Evolutionary conservation across 1,140 invertebrate species (phyloP), one percentile per base, ranked within the genome.

Genomic region (Planococcus citri): DNA sequence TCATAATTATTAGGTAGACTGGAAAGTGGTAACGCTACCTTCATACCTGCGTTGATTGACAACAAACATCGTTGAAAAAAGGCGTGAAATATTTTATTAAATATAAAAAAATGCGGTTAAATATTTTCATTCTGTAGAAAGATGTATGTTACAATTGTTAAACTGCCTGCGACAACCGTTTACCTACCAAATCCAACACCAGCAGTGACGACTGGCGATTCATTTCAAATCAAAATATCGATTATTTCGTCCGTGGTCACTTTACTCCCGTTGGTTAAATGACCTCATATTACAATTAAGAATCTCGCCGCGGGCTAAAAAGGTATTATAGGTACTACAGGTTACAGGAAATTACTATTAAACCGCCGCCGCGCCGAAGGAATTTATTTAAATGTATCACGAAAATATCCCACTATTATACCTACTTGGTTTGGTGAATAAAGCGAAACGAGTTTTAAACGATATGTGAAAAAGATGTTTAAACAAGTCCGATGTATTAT

Each of bases 331-430:
- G 29, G 29, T 33, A 33, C 29, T 51, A 51, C 41, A 51, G 41
- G 41, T 51, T 51, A 51, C 41, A 51, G 41, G 41, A 51, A 51
- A 51, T 51, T 51, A 51, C 41, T 20, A 51, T 51, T n/a, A 51
- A 51, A n/a, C n/a, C n/a, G n/a, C 41, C 41, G 41, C 41, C 12
- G 41, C 12, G 41, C 41, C n/a, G 12, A 33, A 9, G 41, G 41
- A 51, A 51, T 51, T 51, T 51, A 51, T 51, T 51, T 51, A 51
- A 51, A 51, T 51, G 41, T 51, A 51, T 51, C 41, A 51, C 41
- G 41, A 51, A n/a, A 51, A 51, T 51, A 51, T 51, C 41, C n/a
- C 12, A 51, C 12, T 17, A 51, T 51, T 51, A 51, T 51, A 33
- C n/a, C n/a, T n/a, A n/a, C n/a, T 37, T 37, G 14, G 33, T 51